Evolutionary conservation across 2,888 invertebrate genomes (phyloP).

Genomic region (Clepsis dumicolana): DNA sequence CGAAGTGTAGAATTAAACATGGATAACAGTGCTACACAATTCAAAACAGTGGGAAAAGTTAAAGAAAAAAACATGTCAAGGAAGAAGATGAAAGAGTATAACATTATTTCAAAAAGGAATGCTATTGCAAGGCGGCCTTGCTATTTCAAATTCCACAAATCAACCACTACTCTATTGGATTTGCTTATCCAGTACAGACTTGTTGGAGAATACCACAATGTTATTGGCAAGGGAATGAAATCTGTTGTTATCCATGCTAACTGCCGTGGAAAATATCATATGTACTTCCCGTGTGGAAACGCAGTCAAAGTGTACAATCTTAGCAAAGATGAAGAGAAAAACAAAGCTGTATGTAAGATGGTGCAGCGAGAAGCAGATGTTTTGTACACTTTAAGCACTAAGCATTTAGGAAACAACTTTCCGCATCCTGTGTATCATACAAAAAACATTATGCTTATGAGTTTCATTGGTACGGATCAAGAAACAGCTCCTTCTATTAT

Average conservation of each 20-base stretch:
- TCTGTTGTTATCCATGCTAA: slow-evolving; percentile 21
- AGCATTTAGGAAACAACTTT: slow-evolving; percentile 17
- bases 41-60: not conserved
- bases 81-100: slow-evolving; percentile 20
- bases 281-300: slow-evolving; percentile 24
- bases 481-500: slow-evolving; percentile 14
- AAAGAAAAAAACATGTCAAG: not conserved
- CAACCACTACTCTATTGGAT: slow-evolving; percentile 15
- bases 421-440: slow-evolving; percentile 13
- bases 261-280: slow-evolving; percentile 7
- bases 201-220: slow-evolving; percentile 17
- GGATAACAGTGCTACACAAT: not conserved
- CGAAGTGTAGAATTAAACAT: not conserved
- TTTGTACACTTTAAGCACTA: slow-evolving; percentile 12
- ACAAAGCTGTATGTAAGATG: slow-evolving; percentile 10
- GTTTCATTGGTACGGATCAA: slow-evolving; percentile 30
- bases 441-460: slow-evolving; percentile 26
- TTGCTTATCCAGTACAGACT: not conserved
- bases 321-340: slow-evolving; percentile 21
- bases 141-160: slow-evolving; percentile 10
- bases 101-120: slow-evolving; percentile 15
- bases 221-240: slow-evolving; percentile 15
- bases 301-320: slow-evolving; percentile 25
- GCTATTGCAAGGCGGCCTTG: slow-evolving; percentile 8
- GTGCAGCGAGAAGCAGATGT: slow-evolving; percentile 20